Percentiles rank a stretch among this genome's conserved stretches.
These are phyloP conservation scores for Tachina lurida DNA, from an alignment of 2,888 invertebrate genomes.

Conservation along the genomic window DNA sequence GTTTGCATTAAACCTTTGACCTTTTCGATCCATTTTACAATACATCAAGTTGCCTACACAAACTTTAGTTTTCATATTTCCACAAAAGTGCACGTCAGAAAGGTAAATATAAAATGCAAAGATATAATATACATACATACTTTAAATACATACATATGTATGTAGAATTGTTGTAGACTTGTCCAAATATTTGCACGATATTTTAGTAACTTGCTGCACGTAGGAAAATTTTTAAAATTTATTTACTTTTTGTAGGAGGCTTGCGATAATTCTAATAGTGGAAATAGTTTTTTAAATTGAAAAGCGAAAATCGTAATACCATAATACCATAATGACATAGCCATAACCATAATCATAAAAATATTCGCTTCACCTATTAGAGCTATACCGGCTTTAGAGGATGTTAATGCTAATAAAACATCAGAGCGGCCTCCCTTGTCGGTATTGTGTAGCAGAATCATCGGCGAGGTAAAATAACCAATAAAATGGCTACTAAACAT, in stretches of 20 bases:
- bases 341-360: too few relatives aligned
- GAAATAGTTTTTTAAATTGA: background rate
- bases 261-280: background rate
- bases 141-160: background rate
- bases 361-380: too few relatives aligned
- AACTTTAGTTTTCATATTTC: constrained; percentile 23
- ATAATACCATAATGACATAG: too few relatives aligned
- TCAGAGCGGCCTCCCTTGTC: too few relatives aligned
- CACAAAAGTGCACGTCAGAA: constrained; percentile 8
- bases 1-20: constrained; percentile 50
- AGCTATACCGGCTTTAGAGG: too few relatives aligned
- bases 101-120: background rate
- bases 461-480: too few relatives aligned
- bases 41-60: constrained; percentile 40
- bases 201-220: background rate
- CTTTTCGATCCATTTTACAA: constrained; percentile 35
- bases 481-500: too few relatives aligned
- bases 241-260: background rate
- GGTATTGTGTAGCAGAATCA: too few relatives aligned
- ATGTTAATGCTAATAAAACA: too few relatives aligned
- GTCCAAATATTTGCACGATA: constrained; percentile 4
- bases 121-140: background rate
- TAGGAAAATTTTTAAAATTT: background rate
- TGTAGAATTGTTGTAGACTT: background rate
- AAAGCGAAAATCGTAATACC: too few relatives aligned